These are phyloP conservation scores for Lordiphosa andalusiaca DNA, from an alignment of 2,888 invertebrate species.

Conservation along the genomic window DNA sequence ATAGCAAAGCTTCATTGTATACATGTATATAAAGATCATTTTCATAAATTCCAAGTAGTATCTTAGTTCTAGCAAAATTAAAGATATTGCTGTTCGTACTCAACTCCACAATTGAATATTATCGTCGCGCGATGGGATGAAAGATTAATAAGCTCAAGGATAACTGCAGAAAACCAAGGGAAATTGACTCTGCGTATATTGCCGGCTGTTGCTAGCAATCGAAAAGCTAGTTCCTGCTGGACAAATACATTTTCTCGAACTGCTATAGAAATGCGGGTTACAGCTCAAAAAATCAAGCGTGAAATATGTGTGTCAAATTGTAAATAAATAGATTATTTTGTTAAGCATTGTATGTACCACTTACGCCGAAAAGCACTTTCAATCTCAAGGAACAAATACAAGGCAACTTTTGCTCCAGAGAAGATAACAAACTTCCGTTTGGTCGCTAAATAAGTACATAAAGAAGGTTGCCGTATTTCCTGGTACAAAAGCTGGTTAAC, in stretches of 20 bases:
- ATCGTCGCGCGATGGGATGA: too few species aligned
- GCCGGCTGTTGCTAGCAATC: not conserved
- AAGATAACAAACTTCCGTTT: too few species aligned
- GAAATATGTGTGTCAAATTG: constrained; percentile 3
- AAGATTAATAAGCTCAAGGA: too few species aligned
- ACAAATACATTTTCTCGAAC: not conserved
- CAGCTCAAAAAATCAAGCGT: not conserved
- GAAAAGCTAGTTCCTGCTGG: not conserved
- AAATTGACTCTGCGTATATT: not conserved
- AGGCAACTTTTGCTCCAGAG: too few species aligned
- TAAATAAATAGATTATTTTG: constrained; percentile 6
- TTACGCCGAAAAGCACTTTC: not conserved
- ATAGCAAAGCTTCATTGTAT: constrained; percentile 8
- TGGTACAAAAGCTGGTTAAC: too few species aligned
- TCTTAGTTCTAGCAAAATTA: constrained; percentile 10
- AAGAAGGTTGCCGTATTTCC: too few species aligned
- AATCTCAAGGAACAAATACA: too few species aligned
- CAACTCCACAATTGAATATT: too few species aligned
- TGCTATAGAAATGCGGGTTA: not conserved
- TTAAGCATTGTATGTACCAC: not conserved
- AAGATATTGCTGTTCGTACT: constrained; percentile 2
- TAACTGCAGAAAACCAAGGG: too few species aligned
- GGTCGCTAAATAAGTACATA: too few species aligned
- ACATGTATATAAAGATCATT: constrained; percentile 12
- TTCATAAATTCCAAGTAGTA: constrained; percentile 8